Evolutionary conservation across 2,797 vertebrate genomes (phyloP), one percentile per base, ranked within the genome.

Genomic region (Mus spretus): DNA sequence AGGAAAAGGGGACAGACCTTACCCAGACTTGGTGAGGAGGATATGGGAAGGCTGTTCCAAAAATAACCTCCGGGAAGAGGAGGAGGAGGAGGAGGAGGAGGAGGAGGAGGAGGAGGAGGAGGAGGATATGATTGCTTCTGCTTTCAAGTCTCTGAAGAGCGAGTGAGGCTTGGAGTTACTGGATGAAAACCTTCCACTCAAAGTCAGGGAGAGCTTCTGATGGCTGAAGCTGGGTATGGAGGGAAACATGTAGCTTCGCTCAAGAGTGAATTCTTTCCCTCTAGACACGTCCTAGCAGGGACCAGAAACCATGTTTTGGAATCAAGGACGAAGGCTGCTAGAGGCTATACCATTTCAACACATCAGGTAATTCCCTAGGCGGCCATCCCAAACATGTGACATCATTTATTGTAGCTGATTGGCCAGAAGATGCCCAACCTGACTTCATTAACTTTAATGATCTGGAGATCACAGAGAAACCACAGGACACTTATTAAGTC

Each of bases 1-100:
- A 89, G 86, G 53, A 87, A 92, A 96, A 94, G 50, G 78, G 94
- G 89, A 97, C 93, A 96, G 93, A 92, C 63, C 53, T 87, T 72
- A 96, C 61, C 63, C 72, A 61, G 40, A 24, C 82, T 89, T 94
- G 70, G 84, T 92, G 79, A 93, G 85, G 44, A 86, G 63, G 89
- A 70, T 89, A 47, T 11, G 40, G 86, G 61, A 85, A 94, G 37
- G 47, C 31, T 67, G 61, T 89, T 95, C 63, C 83, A 91, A 96
- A 97, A 96, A 84, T 87, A 87, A 92, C 57, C 94, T 87, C 22
- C 24, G 28, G 85, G 90, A 72, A n/a, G 70, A 40, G 44, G 67
- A 96, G 37, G 88, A 65, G 34, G 67, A 37, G 50, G 67, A 96
- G 37, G 88, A 65, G 67, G 3, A 65, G 34, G 67, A 37, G 50